A percentile compares a stretch with the other conserved stretches of the same genome.
Evolutionary conservation across 2,113 vertebrate species (phyloP).

Genomic region (Lepidothrix coronata): DNA sequence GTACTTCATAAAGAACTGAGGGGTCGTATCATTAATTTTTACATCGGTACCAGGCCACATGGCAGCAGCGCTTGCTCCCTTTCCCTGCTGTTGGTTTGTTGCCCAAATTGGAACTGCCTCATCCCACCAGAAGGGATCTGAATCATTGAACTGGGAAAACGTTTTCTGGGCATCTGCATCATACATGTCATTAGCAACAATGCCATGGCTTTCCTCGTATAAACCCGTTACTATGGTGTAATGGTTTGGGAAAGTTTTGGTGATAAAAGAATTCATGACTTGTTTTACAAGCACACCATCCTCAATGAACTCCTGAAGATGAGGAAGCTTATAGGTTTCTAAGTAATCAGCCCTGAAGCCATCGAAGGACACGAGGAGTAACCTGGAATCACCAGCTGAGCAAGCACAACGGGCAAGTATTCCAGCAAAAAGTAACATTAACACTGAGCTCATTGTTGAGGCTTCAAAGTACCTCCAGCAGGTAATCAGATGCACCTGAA

Average conservation of each 20-base stretch:
- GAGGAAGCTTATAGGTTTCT: constrained; percentile 82
- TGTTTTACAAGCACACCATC: constrained; percentile 88
- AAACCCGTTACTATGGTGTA: constrained; percentile 94
- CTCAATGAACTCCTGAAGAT: constrained; percentile 83
- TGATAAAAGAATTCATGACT: constrained; percentile 88
- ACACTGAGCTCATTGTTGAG: constrained; percentile 30
- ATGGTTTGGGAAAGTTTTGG: constrained; percentile 97
- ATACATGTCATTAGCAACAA: constrained; percentile 90
- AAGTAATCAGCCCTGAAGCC: constrained; percentile 96
- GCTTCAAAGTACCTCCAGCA: neutral
- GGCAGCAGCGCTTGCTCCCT: constrained; percentile 82
- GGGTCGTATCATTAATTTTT: constrained; percentile 72
- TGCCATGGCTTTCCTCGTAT: constrained; percentile 92
- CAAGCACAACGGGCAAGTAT: neutral
- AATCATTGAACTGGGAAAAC: constrained; percentile 72
- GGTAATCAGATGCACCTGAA: constrained; percentile 46
- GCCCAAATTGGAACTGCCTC: constrained; percentile 90
- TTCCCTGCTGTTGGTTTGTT: constrained; percentile 78
- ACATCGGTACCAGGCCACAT: constrained; percentile 96
- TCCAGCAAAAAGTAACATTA: constrained; percentile 35
- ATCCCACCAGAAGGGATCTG: constrained; percentile 90
- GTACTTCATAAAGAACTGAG: constrained; percentile 82
- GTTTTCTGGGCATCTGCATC: constrained; percentile 75
- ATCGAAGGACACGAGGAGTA: constrained; percentile 94
- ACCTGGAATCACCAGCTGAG: constrained; percentile 23